phyloP scores from a whole-genome alignment of 2,888 invertebrate species.

The Chaetogeoica ovagalla region DNA sequence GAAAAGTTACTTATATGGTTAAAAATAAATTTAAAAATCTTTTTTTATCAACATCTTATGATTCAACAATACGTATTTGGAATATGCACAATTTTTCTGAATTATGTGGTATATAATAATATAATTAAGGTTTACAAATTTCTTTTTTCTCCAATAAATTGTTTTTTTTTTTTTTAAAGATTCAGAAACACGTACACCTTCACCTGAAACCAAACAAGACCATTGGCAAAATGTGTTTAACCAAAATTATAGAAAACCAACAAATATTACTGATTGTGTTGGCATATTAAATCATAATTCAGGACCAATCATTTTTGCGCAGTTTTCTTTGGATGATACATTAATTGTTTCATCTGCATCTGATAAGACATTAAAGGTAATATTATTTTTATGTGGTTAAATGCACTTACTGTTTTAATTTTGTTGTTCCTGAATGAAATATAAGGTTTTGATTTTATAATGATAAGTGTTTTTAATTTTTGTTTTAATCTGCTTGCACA shows the following conservation, averaged over 20 bases:
- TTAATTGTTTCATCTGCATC: constrained; percentile 37
- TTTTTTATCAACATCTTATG: constrained; percentile 54
- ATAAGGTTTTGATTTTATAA: too few species aligned
- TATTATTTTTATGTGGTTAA: not conserved
- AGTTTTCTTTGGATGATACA: constrained; percentile 43
- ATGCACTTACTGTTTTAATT: too few species aligned
- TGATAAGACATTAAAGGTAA: constrained; percentile 49
- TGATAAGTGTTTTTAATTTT: too few species aligned
- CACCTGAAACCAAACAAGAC: constrained; percentile 45
- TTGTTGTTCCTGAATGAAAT: too few species aligned
- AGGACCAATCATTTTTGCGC: constrained; percentile 45
- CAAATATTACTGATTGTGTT: constrained; percentile 25
- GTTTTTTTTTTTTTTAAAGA: constrained; percentile 20
- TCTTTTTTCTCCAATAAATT: not conserved
- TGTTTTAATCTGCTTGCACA: too few species aligned
- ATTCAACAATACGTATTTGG: constrained; percentile 51
- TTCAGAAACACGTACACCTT: constrained; percentile 52
- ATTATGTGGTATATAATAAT: constrained; percentile 24
- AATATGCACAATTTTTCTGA: constrained; percentile 30
- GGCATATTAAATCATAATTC: constrained; percentile 15
- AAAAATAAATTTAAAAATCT: constrained; percentile 21
- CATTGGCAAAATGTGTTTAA: constrained; percentile 49
- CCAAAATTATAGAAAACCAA: constrained; percentile 7
- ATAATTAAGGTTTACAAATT: not conserved
- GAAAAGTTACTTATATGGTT: constrained; percentile 40